Percentiles rank a stretch among this genome's conserved stretches.
phyloP scores from a whole-genome alignment of 1,140 invertebrate species.

The Gonatopus flavifemur region DNA sequence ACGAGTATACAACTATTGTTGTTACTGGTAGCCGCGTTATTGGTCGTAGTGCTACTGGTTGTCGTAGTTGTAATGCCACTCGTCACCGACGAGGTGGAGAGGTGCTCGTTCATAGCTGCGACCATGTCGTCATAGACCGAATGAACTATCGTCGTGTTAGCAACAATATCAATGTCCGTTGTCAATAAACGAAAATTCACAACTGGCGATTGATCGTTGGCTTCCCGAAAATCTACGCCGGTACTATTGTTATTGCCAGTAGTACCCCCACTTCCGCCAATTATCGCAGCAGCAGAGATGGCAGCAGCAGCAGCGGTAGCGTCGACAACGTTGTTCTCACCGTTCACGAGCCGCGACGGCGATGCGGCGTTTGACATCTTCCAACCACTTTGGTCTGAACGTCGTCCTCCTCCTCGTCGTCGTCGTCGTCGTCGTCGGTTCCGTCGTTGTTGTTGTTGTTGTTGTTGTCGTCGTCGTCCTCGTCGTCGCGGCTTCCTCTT shows the following conservation, averaged over 20 bases:
- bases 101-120: slow-evolving; percentile 57
- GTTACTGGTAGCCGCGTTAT: not conserved
- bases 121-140: slow-evolving; percentile 49
- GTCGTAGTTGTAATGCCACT: slow-evolving; percentile 31
- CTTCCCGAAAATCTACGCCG: slow-evolving; percentile 24
- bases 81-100: slow-evolving; percentile 47
- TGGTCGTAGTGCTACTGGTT: no score
- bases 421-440: slow-evolving; percentile 20
- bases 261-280: not conserved
- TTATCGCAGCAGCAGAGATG: slow-evolving; percentile 7
- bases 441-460: slow-evolving; percentile 16
- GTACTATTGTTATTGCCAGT: slow-evolving; percentile 7
- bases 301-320: slow-evolving; percentile 4
- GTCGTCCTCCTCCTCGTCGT: slow-evolving; percentile 12
- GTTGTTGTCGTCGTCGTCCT: no score
- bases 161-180: no score
- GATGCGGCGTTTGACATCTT: slow-evolving; percentile 40
- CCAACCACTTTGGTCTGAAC: no score
- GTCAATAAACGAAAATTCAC: no score
- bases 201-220: no score
- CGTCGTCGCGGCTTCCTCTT: no score
- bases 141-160: slow-evolving; percentile 8
- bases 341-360: slow-evolving; percentile 36
- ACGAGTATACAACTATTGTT: no score
- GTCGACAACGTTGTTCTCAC: slow-evolving; percentile 27